phyloP scores from a whole-genome alignment of 2,888 invertebrate genomes.

The Nezara viridula region DNA sequence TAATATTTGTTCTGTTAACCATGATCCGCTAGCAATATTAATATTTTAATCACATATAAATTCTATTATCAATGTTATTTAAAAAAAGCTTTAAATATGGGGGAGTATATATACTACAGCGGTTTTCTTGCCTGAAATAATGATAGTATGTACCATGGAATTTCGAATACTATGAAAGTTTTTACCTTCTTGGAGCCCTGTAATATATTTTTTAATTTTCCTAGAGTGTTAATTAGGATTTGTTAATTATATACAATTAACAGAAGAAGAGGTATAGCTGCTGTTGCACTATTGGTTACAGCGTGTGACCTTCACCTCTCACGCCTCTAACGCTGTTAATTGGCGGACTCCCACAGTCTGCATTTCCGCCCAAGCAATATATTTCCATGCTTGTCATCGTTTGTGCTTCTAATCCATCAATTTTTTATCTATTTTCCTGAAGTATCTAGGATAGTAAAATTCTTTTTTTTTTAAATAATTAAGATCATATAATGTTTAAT shows the following conservation, averaged over 20 bases:
- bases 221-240: neutral
- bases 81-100: too few species aligned
- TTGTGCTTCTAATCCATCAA: too few species aligned
- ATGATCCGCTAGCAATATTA: too few species aligned
- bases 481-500: too few species aligned
- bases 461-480: too few species aligned
- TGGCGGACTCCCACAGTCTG: neutral
- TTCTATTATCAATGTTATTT: too few species aligned
- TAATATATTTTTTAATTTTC: neutral
- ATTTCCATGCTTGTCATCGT: neutral
- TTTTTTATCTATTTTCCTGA: too few species aligned
- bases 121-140: too few species aligned
- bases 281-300: neutral
- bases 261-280: neutral
- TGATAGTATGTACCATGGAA: neutral
- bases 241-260: neutral
- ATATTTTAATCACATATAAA: too few species aligned
- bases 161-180: neutral
- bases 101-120: too few species aligned
- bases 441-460: too few species aligned
- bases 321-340: conserved; percentile 23
- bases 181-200: neutral
- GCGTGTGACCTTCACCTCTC: neutral
- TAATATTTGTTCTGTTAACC: too few species aligned
- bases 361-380: neutral